Evolutionary conservation across 1,140 invertebrate genomes (phyloP).

Genomic region (Psix sp.): DNA sequence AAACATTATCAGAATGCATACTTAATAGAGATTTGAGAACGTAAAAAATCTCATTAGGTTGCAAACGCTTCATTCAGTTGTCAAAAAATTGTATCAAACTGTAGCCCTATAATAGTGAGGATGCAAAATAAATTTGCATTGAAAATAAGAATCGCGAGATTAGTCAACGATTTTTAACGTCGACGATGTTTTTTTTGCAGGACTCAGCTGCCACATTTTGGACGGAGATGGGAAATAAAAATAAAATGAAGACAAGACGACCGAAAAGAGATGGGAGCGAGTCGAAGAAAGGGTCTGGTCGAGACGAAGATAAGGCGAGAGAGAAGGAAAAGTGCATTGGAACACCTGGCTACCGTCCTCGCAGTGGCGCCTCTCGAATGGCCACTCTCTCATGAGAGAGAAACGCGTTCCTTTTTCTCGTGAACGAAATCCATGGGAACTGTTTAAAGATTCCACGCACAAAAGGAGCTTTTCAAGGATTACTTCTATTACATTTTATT

Average conservation of each 20-base stretch:
- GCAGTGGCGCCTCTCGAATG: constrained; percentile 67
- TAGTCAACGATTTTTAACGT: constrained; percentile 12
- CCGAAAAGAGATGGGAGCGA: background rate
- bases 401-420: constrained; percentile 66
- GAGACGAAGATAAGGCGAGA: constrained; percentile 26
- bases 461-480: constrained; percentile 61
- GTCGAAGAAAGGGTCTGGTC: constrained; percentile 24
- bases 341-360: constrained; percentile 72
- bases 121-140: too few species aligned
- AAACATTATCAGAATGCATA: too few species aligned
- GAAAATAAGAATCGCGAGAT: too few species aligned
- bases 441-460: constrained; percentile 56
- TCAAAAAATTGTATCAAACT: too few species aligned
- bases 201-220: constrained; percentile 37
- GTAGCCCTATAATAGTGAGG: too few species aligned
- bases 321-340: constrained; percentile 55
- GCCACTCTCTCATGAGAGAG: constrained; percentile 68
- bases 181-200: constrained; percentile 25
- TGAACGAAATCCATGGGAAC: constrained; percentile 68
- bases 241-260: constrained; percentile 8
- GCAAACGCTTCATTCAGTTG: too few species aligned
- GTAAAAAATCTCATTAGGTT: too few species aligned
- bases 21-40: too few species aligned
- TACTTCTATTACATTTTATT: constrained; percentile 51
- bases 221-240: constrained; percentile 20